Conservation (phyloP, 2,113 vertebrate genomes). For the Paracanthobrama guichenoti region DNA sequence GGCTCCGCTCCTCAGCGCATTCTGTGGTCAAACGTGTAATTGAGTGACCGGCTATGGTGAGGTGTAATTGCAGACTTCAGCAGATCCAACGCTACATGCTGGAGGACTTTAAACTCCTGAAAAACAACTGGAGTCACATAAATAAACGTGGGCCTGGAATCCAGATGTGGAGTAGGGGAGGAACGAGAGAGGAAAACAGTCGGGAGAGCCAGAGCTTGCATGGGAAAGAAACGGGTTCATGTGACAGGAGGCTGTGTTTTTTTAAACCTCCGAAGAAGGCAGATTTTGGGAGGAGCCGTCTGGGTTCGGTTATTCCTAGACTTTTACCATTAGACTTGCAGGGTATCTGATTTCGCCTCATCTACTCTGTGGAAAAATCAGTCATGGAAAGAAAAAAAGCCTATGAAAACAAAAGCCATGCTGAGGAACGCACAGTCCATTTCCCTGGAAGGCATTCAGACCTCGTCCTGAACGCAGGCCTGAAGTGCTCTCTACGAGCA, state of each 20-base stretch:
- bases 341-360: slow-evolving; percentile 71
- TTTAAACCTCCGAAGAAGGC: slow-evolving; percentile 52
- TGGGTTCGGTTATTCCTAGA: slow-evolving; percentile 72
- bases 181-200: slow-evolving; percentile 47
- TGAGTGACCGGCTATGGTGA: slow-evolving; percentile 79
- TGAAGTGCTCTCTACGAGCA: too few relatives aligned
- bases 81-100: slow-evolving; percentile 72
- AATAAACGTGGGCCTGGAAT: slow-evolving; percentile 77
- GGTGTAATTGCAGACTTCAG: slow-evolving; percentile 84
- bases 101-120: slow-evolving; percentile 68
- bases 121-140: slow-evolving; percentile 72
- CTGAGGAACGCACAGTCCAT: background rate
- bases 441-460: background rate
- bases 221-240: slow-evolving; percentile 65
- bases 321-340: slow-evolving; percentile 58
- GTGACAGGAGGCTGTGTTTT: slow-evolving; percentile 63
- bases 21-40: slow-evolving; percentile 81
- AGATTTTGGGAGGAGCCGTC: slow-evolving; percentile 61
- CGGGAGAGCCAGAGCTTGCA: slow-evolving; percentile 59
- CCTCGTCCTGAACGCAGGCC: too few relatives aligned
- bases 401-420: slow-evolving; percentile 16
- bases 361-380: slow-evolving; percentile 66
- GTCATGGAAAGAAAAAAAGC: background rate
- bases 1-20: slow-evolving; percentile 70
- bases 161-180: slow-evolving; percentile 72